phyloP scores from a whole-genome alignment of 2,888 invertebrate species.

The Parnassius smintheus region DNA sequence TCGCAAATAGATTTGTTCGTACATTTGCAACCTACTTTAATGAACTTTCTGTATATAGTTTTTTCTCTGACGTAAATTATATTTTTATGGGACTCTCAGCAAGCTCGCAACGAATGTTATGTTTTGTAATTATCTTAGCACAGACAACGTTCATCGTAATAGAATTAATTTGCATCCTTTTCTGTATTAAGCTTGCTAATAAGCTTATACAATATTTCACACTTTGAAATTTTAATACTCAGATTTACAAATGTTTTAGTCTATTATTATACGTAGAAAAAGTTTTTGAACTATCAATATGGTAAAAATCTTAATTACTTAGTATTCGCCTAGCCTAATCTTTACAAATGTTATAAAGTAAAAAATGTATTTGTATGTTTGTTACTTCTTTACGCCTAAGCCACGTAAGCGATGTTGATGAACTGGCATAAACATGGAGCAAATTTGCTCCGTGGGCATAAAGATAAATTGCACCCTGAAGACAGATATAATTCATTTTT shows the following conservation, averaged over 20 bases:
- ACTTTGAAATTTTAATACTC: conserved; percentile 26
- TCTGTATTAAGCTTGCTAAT: conserved; percentile 29
- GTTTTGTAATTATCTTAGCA: conserved; percentile 27
- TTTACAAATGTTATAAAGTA: too few species aligned
- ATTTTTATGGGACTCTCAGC: conserved; percentile 16
- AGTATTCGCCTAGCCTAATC: too few species aligned
- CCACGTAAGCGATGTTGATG: too few species aligned
- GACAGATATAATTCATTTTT: too few species aligned
- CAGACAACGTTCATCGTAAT: conserved; percentile 29
- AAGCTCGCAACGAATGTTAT: conserved; percentile 25
- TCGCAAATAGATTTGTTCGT: background rate
- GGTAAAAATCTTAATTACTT: too few species aligned
- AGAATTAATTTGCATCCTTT: conserved; percentile 29
- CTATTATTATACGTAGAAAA: too few species aligned
- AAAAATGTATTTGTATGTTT: too few species aligned
- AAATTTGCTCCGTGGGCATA: too few species aligned
- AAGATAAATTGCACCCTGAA: too few species aligned
- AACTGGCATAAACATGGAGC: too few species aligned
- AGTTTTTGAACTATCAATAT: too few species aligned
- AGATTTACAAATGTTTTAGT: conserved; percentile 18
- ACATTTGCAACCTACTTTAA: background rate
- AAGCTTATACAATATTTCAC: conserved; percentile 27
- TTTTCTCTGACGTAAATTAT: background rate
- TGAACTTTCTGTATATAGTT: background rate
- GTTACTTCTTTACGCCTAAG: too few species aligned